Conservation (phyloP, 2,797 vertebrate species). For the Sebastes baramenuke region DNA sequence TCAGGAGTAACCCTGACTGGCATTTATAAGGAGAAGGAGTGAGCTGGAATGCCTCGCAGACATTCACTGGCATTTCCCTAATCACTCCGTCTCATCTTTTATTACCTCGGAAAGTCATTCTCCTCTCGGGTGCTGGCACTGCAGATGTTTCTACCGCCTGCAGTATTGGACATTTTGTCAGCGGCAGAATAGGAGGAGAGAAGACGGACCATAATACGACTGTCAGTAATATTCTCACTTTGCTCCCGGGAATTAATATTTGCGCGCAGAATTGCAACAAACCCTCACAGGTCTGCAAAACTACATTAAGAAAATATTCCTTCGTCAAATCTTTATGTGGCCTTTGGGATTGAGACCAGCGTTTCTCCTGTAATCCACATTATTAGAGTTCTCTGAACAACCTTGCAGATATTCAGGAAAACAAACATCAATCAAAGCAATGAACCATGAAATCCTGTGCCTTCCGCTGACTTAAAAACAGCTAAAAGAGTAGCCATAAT, state of each 20-base stretch:
- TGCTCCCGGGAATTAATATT: conserved; percentile 60
- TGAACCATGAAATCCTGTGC: background rate
- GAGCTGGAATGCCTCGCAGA: conserved; percentile 59
- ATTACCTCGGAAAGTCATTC: conserved; percentile 68
- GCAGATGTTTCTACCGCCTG: conserved; percentile 66
- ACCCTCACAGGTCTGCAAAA: conserved; percentile 35
- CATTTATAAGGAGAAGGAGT: conserved; percentile 52
- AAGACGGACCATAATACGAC: conserved; percentile 52
- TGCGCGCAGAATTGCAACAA: conserved; percentile 29
- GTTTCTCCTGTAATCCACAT: background rate
- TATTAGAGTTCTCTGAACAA: conserved; percentile 24
- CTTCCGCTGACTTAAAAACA: background rate
- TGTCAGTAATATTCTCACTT: conserved; percentile 61
- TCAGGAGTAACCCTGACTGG: conserved; percentile 53
- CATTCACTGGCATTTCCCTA: conserved; percentile 76
- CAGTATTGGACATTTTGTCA: conserved; percentile 67
- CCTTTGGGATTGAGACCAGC: background rate
- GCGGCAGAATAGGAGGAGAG: conserved; percentile 43
- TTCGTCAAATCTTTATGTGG: conserved; percentile 24
- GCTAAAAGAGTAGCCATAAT: background rate
- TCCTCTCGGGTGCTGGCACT: conserved; percentile 60
- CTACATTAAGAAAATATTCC: conserved; percentile 41
- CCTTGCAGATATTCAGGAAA: background rate
- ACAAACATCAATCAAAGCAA: conserved; percentile 25
- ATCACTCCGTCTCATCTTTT: conserved; percentile 78